Base-by-base conservation (phyloP, 1,140 invertebrate genomes). In the Thaumatotibia leucotreta region DNA sequence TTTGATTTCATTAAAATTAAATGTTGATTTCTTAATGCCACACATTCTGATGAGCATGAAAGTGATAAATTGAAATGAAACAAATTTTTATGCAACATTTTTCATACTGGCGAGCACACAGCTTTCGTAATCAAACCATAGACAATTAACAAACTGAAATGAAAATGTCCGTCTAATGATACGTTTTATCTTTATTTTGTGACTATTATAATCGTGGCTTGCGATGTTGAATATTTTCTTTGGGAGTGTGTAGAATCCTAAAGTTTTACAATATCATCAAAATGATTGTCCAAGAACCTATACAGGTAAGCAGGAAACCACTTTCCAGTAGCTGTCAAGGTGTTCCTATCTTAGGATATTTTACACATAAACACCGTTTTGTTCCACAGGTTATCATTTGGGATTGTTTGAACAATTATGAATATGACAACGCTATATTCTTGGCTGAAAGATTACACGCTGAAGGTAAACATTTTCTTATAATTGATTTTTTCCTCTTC, bases 401-500 rank as follows among this genome's bases (percentile, higher is more conserved):
- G 96, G 97, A 99, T 93, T 98, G 97, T 91, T 94, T 99, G 75
- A 98, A 99, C 91, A 96, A 99, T 92, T 99, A 99, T 93, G 96
- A 96, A 83, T 98, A 96, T 93, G 93, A 94, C 79, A 98, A 99
- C 94, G 98, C 98, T 82, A 96, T 97, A 87, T 99, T 99, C 92
- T 93, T 99, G 73, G 97, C 98, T 58, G 98, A 99, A 92, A 93
- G 98, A 88, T 93, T 99, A 68, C 96, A 96, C 92, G 97, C 97
- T 68, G 98, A 99, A 97, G 96, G 98, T 97, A 94, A 93, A 83
- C 79, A 70, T 61, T n/a, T 45, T 45, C 17, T 8, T 45, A 6
- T 14, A 27, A 27, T 58, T 58, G 23, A 27, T 27, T 58, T 58
- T 58, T 27, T 58, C 24, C 23, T 27, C 11, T 11, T 1, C 23